phyloP scores from a whole-genome alignment of 2,888 invertebrate genomes.

The Cheilosia urbana region DNA sequence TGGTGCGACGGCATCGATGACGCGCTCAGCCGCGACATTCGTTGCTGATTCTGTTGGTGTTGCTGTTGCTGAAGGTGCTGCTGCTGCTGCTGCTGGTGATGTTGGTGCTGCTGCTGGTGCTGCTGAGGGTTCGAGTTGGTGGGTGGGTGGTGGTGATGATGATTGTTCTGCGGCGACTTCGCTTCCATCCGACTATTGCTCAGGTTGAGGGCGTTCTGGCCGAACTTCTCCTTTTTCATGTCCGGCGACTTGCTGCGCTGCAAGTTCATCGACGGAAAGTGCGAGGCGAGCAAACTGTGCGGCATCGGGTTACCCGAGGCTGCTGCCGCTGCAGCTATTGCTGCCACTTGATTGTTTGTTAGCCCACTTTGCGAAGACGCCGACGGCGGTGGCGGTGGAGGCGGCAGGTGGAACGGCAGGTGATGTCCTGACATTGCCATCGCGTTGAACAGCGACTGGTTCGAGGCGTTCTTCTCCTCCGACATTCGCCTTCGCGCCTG shows the following conservation, averaged over 20 bases:
- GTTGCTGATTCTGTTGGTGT: conserved; percentile 77
- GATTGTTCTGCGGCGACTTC: conserved; percentile 61
- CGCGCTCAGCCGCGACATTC: conserved; percentile 76
- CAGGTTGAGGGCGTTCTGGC: conserved; percentile 87
- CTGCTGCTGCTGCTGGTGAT: conserved; percentile 76
- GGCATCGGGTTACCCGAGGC: conserved; percentile 86
- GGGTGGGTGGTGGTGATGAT: conserved; percentile 73
- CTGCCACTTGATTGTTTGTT: conserved; percentile 87
- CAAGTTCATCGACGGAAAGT: conserved; percentile 78
- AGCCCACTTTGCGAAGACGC: conserved; percentile 80
- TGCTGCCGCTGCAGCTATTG: conserved; percentile 85
- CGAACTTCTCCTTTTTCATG: conserved; percentile 71
- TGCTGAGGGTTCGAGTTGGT: conserved; percentile 70
- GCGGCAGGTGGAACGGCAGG: conserved; percentile 87
- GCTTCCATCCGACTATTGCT: conserved; percentile 84
- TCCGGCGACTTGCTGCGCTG: conserved; percentile 78
- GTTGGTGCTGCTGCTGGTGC: conserved; percentile 68
- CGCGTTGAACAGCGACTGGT: conserved; percentile 86
- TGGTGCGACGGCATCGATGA: conserved; percentile 62
- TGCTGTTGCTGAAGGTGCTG: conserved; percentile 69
- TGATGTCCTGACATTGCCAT: conserved; percentile 86
- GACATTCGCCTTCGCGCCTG: conserved; percentile 85
- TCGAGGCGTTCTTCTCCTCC: conserved; percentile 84
- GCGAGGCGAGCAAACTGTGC: conserved; percentile 87
- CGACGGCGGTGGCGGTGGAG: conserved; percentile 86